phyloP scores from a whole-genome alignment of 2,113 vertebrate genomes.

The Chaetorhynchus papuensis region DNA sequence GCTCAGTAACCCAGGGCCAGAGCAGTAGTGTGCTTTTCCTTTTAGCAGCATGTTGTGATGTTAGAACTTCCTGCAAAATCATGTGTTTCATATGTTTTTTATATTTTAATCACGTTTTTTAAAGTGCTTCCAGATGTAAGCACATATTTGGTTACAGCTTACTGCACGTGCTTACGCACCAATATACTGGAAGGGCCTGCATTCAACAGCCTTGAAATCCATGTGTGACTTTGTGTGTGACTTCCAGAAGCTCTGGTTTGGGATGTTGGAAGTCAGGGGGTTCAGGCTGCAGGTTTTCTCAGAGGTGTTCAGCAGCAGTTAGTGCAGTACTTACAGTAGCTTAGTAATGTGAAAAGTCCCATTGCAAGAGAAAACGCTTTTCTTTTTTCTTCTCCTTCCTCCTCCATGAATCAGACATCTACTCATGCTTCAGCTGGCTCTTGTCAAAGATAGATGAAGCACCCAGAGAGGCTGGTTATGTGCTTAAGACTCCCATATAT shows the following conservation, averaged over 20 bases:
- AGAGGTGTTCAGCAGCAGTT: background rate
- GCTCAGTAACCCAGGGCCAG: background rate
- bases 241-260: background rate
- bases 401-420: background rate
- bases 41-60: conserved; percentile 19
- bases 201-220: background rate
- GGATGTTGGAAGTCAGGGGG: background rate
- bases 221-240: background rate
- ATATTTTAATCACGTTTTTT: conserved; percentile 21
- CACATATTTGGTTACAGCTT: conserved; percentile 4
- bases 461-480: background rate
- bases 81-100: conserved; percentile 17
- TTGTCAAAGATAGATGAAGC: background rate
- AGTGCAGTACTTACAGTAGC: background rate
- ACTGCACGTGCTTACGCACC: background rate
- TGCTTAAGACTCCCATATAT: background rate
- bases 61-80: conserved; percentile 43
- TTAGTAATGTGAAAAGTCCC: background rate
- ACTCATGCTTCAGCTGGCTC: background rate
- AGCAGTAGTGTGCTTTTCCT: conserved; percentile 21
- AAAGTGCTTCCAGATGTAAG: conserved; percentile 29
- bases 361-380: background rate
- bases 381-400: background rate
- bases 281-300: background rate
- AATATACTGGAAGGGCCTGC: background rate